Evolutionary conservation across 2,888 invertebrate species (phyloP).

Genomic region (Idaea biselata): DNA sequence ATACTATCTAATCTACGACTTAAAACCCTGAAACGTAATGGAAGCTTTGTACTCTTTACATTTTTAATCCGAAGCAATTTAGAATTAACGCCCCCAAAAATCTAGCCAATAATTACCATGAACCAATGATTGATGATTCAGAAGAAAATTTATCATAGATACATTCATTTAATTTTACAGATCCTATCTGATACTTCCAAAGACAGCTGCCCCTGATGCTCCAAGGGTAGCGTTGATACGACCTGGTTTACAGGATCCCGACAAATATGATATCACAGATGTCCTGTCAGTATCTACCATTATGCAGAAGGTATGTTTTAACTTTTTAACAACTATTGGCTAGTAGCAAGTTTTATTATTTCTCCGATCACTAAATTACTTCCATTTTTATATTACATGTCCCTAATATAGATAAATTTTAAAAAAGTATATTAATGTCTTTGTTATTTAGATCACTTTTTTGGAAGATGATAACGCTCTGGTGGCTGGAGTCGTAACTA

Average conservation of each 20-base stretch:
- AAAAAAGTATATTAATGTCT: neutral
- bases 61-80: no score
- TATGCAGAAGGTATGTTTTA: constrained; percentile 38
- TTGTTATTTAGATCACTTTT: constrained; percentile 46
- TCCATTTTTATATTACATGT: no score
- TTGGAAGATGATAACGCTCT: constrained; percentile 73
- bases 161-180: constrained; percentile 28
- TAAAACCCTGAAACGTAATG: no score
- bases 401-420: no score
- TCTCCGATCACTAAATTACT: no score
- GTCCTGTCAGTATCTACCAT: constrained; percentile 35
- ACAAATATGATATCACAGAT: constrained; percentile 43
- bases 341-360: no score
- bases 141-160: neutral
- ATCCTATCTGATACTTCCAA: constrained; percentile 41
- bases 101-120: no score
- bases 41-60: no score
- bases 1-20: no score
- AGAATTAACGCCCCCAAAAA: no score
- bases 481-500: constrained; percentile 57
- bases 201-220: constrained; percentile 37
- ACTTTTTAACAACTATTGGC: neutral
- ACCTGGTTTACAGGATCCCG: constrained; percentile 66
- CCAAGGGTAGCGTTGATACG: constrained; percentile 76
- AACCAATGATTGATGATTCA: no score